phyloP scores from a whole-genome alignment of 1,140 invertebrate genomes.

The Bombyx mandarina region DNA sequence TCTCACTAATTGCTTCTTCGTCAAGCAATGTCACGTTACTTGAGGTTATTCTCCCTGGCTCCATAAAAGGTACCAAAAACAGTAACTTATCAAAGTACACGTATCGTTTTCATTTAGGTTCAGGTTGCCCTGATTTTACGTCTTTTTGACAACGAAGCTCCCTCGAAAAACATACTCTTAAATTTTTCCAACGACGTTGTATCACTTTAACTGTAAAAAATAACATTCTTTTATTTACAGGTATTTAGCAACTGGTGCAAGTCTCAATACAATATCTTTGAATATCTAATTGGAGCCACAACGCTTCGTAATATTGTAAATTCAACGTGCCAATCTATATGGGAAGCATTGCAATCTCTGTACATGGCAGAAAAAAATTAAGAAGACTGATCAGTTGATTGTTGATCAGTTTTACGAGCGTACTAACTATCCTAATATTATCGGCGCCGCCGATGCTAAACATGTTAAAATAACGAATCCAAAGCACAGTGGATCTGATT shows the following conservation, averaged over 20 bases:
- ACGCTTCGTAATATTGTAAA: constrained; percentile 16
- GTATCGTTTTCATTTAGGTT: background rate
- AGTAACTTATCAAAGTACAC: constrained; percentile 13
- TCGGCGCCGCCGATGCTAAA: constrained; percentile 63
- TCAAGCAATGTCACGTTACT: constrained; percentile 3
- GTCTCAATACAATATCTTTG: constrained; percentile 13
- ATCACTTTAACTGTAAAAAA: constrained; percentile 10
- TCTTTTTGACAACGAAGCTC: constrained; percentile 7
- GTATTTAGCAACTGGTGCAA: constrained; percentile 14
- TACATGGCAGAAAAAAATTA: constrained; percentile 12
- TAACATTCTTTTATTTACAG: constrained; percentile 24
- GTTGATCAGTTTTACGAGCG: constrained; percentile 22
- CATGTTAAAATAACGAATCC: constrained; percentile 19
- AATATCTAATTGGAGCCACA: constrained; percentile 14
- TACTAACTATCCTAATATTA: constrained; percentile 64
- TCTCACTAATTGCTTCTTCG: constrained; percentile 5
- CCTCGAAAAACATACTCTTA: constrained; percentile 11
- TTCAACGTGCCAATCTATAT: constrained; percentile 16
- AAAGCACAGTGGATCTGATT: constrained; percentile 4
- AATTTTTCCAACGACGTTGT: constrained; percentile 10
- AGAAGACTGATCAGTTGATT: constrained; percentile 18
- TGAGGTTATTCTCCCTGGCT: constrained; percentile 5
- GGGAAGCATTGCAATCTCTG: constrained; percentile 13
- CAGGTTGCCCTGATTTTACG: constrained; percentile 6
- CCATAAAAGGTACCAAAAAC: constrained; percentile 12